These are phyloP conservation scores for Esox masquinongy DNA, from an alignment of 2,797 vertebrate genomes.

Conservation along the genomic window DNA sequence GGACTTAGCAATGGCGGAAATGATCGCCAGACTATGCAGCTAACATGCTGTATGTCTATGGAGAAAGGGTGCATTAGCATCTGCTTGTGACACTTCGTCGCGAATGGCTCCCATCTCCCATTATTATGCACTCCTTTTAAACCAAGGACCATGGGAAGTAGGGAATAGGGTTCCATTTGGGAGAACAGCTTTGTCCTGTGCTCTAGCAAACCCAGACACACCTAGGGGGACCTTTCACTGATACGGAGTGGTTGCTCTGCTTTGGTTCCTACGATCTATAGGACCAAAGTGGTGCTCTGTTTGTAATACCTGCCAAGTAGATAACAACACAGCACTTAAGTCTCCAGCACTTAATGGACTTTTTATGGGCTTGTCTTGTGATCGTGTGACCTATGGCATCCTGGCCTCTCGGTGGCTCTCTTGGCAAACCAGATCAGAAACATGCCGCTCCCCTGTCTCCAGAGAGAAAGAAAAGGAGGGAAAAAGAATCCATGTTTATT, in stretches of 20 bases:
- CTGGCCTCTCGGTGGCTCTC: conserved; percentile 70
- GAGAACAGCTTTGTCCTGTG: background rate
- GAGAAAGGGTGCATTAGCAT: background rate
- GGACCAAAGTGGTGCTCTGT: conserved; percentile 87
- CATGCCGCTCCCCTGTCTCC: conserved; percentile 69
- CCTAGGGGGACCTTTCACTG: background rate
- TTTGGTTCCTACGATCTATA: background rate
- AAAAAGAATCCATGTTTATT: conserved; percentile 3
- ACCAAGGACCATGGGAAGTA: background rate
- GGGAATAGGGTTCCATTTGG: background rate
- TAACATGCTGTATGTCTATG: background rate
- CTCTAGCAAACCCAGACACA: conserved; percentile 1
- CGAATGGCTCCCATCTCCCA: background rate
- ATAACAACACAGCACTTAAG: conserved; percentile 93
- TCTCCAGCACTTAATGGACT: conserved; percentile 96
- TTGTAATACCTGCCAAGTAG: conserved; percentile 92
- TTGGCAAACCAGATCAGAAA: conserved; percentile 86
- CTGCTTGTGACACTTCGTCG: conserved; percentile 1
- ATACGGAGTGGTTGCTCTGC: background rate
- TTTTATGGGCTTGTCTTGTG: conserved; percentile 92
- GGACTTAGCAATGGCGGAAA: too few species aligned
- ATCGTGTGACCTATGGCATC: conserved; percentile 88
- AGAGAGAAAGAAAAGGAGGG: conserved; percentile 9
- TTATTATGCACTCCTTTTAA: background rate
- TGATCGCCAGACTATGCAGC: too few species aligned